Evolutionary conservation across 1,140 invertebrate species (phyloP).

Genomic region (Diachasmimorpha longicaudata): DNA sequence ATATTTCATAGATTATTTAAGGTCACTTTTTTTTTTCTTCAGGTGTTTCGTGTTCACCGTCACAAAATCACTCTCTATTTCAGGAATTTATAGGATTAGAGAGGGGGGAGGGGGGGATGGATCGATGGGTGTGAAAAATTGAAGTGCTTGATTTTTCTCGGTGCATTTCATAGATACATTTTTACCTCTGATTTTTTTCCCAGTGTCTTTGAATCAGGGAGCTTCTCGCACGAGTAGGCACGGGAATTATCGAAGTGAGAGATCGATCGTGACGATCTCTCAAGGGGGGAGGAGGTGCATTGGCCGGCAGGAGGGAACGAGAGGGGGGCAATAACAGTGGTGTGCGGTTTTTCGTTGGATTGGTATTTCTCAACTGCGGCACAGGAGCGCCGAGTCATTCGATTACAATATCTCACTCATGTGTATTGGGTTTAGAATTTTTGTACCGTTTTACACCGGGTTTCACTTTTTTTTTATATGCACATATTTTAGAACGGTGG

Average conservation of each 20-base stretch:
- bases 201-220: background rate
- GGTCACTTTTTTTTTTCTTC: background rate
- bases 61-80: background rate
- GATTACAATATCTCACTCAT: background rate
- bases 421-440: background rate
- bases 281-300: background rate
- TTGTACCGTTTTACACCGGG: background rate
- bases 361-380: conserved; percentile 6
- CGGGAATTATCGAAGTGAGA: conserved; percentile 6
- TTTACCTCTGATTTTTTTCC: conserved; percentile 12
- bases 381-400: background rate
- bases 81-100: background rate
- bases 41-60: background rate
- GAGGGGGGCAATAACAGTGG: background rate
- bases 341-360: conserved; percentile 6
- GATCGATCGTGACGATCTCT: conserved; percentile 11
- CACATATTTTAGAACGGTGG: background rate
- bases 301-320: no score
- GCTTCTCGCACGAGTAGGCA: conserved; percentile 11
- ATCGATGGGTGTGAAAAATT: background rate
- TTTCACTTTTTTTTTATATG: background rate
- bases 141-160: background rate
- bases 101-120: background rate
- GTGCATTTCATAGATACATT: background rate
- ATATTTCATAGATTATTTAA: background rate